These are phyloP conservation scores for Apostichopus parvimensis DNA, from an alignment of 35 echinoderm and acorn worm genomes.

Conservation along the genomic window DNA sequence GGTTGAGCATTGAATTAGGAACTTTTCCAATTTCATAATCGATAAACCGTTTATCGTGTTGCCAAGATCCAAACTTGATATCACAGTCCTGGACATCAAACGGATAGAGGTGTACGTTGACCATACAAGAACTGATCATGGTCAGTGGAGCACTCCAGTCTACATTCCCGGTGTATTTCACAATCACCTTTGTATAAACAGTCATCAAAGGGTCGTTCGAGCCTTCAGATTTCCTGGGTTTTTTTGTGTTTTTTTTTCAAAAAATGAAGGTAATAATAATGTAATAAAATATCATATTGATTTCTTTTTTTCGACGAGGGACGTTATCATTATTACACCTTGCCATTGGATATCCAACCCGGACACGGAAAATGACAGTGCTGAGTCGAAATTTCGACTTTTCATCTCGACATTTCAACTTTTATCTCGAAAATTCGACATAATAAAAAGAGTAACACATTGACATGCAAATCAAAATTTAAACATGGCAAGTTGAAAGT, in stretches of 20 bases:
- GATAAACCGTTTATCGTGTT: conserved; percentile 82
- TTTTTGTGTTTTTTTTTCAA: not conserved
- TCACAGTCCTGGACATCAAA: conserved; percentile 87
- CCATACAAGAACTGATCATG: conserved; percentile 76
- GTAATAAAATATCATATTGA: no score
- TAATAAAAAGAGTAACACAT: no score
- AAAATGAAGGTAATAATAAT: not conserved
- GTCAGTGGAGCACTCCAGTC: conserved; percentile 97
- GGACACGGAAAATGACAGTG: not conserved
- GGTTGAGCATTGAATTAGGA: conserved; percentile 51
- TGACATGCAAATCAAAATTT: no score
- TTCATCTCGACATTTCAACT: no score
- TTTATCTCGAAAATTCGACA: no score
- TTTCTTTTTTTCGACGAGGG: no score
- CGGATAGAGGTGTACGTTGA: conserved; percentile 89
- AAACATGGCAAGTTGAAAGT: no score
- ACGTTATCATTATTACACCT: no score
- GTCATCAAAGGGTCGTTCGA: conserved; percentile 87
- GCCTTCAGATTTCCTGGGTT: conserved; percentile 40
- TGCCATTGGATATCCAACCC: not conserved
- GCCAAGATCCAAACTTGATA: conserved; percentile 94
- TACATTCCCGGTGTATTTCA: conserved; percentile 56
- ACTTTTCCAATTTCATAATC: conserved; percentile 62
- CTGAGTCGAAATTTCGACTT: not conserved
- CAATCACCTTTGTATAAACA: conserved; percentile 77